These are phyloP conservation scores for Montipora cactus DNA, from an alignment of 64 coral and sea anemone species.

Conservation along the genomic window DNA sequence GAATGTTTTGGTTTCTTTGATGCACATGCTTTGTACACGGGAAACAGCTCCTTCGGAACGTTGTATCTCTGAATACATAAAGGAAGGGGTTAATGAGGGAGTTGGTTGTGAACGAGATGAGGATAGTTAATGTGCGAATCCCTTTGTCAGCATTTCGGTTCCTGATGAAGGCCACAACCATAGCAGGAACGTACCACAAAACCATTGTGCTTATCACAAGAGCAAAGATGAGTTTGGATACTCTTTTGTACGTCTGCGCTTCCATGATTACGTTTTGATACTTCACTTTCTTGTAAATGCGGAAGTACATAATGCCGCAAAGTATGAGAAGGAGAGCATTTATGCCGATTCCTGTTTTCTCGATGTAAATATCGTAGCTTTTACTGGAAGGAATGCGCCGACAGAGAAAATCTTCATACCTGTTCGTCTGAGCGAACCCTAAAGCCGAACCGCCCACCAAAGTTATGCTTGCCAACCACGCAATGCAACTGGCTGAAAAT, in stretches of 20 bases:
- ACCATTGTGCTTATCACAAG: constrained; percentile 5
- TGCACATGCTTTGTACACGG: neutral
- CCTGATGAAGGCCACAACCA: neutral
- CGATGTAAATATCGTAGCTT: neutral
- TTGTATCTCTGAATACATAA: constrained; percentile 22
- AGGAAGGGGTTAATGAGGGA: constrained; percentile 33
- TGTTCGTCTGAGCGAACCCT: neutral
- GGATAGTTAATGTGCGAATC: neutral
- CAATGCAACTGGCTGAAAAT: neutral
- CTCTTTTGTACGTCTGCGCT: neutral
- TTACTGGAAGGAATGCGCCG: neutral
- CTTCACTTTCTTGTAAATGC: constrained; percentile 31
- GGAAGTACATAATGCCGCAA: constrained; percentile 1
- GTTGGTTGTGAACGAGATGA: neutral
- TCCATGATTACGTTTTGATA: neutral
- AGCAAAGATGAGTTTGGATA: constrained; percentile 15
- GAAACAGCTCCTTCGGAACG: neutral
- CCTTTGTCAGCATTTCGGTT: neutral
- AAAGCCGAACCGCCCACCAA: neutral
- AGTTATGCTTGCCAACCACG: neutral
- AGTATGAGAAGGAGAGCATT: neutral
- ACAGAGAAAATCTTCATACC: neutral
- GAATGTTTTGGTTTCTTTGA: neutral
- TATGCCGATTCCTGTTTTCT: neutral
- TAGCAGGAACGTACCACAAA: constrained; percentile 30